Conservation (phyloP, 2,797 vertebrate genomes). For the Chelmon rostratus region DNA sequence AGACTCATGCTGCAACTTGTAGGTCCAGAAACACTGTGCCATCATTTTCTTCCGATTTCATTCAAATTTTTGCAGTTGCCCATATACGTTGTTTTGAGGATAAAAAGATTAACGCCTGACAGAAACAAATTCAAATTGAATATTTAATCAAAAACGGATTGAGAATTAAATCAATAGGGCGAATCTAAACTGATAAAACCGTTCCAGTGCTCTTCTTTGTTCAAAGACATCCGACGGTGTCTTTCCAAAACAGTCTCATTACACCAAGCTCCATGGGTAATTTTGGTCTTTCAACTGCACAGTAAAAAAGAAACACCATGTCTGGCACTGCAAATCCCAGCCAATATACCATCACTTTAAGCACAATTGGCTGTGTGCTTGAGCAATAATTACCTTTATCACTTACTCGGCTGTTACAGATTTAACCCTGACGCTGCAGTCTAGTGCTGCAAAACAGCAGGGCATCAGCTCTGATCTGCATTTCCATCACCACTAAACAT, state of each 20-base stretch:
- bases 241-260: not conserved
- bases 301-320: not conserved
- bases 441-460: constrained; percentile 32
- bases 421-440: constrained; percentile 46
- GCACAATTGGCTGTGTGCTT: constrained; percentile 4
- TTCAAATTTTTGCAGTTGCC: not conserved
- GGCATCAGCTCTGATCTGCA: constrained; percentile 18
- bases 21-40: not conserved
- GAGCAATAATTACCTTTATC: constrained; percentile 45
- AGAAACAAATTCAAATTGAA: not conserved
- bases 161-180: not conserved
- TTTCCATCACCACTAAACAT: constrained; percentile 29
- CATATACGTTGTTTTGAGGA: not conserved
- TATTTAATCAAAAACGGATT: no score
- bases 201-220: not conserved
- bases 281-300: constrained; percentile 2
- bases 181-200: not conserved
- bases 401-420: constrained; percentile 28
- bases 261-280: not conserved
- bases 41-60: not conserved
- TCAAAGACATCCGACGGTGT: not conserved
- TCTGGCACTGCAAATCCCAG: not conserved
- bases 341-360: not conserved
- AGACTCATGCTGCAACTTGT: not conserved
- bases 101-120: not conserved